Conservation (phyloP, 2,113 vertebrate species). For the Proterorhinus semilunaris region DNA sequence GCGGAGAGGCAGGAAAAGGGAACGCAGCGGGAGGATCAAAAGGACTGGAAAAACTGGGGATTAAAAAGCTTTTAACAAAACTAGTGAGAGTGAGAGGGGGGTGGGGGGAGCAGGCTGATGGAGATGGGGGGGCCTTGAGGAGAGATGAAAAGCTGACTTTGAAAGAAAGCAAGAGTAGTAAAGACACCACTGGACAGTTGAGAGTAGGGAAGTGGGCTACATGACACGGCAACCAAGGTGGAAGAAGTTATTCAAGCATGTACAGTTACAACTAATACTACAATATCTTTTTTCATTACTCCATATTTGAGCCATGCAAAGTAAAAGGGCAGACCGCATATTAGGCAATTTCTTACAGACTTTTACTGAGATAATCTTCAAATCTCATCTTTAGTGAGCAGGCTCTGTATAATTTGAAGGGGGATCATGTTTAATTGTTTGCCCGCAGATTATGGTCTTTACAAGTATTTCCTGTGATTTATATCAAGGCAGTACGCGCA, state of each 20-base stretch:
- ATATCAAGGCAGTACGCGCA: background rate
- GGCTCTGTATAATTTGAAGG: conserved; percentile 13
- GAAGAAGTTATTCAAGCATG: conserved; percentile 22
- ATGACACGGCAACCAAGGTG: background rate
- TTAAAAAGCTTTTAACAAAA: conserved; percentile 55
- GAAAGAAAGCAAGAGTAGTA: conserved; percentile 8
- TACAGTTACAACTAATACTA: background rate
- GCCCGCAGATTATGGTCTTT: background rate
- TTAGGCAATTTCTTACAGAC: no score
- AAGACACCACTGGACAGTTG: conserved; percentile 24
- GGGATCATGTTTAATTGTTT: conserved; percentile 6
- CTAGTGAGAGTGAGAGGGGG: background rate
- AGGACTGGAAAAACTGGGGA: conserved; percentile 45
- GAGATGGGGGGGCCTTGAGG: background rate
- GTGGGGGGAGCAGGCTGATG: background rate
- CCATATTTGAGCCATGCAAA: no score
- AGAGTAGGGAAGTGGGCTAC: conserved; percentile 30
- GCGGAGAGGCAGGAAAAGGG: conserved; percentile 42
- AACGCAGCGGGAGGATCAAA: conserved; percentile 56
- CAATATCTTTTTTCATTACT: background rate
- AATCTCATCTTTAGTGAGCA: conserved; percentile 40
- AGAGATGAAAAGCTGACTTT: conserved; percentile 18
- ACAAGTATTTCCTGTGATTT: background rate
- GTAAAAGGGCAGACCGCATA: no score
- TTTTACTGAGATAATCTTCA: conserved; percentile 29